phyloP scores from a whole-genome alignment of 2,888 invertebrate genomes.

The Xestia sexstrigata region DNA sequence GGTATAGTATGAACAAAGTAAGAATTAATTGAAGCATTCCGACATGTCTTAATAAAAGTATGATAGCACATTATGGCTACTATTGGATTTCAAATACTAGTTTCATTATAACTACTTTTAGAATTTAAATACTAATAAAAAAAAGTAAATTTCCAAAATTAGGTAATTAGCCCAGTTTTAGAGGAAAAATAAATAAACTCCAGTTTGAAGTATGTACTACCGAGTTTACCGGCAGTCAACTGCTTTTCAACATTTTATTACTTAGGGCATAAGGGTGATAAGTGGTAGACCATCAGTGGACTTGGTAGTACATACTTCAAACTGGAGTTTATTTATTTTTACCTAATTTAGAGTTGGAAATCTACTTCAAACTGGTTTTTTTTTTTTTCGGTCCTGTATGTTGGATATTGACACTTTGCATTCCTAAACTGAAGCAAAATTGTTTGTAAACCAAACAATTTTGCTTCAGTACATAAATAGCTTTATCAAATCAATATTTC shows the following conservation, averaged over 20 bases:
- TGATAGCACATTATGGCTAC: background rate
- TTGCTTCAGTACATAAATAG: background rate
- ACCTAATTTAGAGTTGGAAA: too few species aligned
- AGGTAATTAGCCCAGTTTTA: background rate
- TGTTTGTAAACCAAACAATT: too few species aligned
- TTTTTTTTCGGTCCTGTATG: background rate
- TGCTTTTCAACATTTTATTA: too few species aligned
- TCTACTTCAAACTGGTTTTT: too few species aligned
- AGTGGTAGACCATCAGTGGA: too few species aligned
- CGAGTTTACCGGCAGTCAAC: too few species aligned
- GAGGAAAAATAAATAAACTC: too few species aligned
- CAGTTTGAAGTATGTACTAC: too few species aligned
- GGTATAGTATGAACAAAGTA: slow-evolving; percentile 13
- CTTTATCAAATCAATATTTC: background rate
- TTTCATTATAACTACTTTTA: background rate
- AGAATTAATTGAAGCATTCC: slow-evolving; percentile 8
- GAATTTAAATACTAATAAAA: background rate
- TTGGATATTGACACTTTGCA: background rate
- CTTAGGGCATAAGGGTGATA: too few species aligned
- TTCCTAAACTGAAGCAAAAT: background rate
- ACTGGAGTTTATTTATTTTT: background rate
- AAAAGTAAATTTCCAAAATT: background rate
- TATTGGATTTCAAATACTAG: background rate
- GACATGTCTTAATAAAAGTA: slow-evolving; percentile 6
- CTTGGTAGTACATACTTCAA: background rate